phyloP scores from a whole-genome alignment of 2,113 vertebrate species.

The Zosterops borbonicus region DNA sequence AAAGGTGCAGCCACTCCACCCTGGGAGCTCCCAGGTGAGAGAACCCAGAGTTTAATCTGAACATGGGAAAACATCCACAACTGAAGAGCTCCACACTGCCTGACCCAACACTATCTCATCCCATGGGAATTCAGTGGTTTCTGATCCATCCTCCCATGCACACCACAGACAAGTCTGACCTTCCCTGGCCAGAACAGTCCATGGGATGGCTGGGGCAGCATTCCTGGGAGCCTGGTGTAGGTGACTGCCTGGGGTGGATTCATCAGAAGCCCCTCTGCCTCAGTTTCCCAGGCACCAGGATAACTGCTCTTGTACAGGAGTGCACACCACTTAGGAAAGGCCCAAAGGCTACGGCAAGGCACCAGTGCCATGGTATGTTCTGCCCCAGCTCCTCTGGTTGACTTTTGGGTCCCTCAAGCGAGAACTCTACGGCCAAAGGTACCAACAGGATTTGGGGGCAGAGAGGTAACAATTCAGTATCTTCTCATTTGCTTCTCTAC shows the following conservation, averaged over 20 bases:
- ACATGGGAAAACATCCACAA: not conserved
- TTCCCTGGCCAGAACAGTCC: not conserved
- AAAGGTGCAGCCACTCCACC: not conserved
- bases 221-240: not conserved
- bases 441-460: not conserved
- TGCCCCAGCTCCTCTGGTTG: not conserved
- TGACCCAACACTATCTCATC: not conserved
- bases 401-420: not conserved
- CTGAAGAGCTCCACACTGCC: not conserved
- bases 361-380: rapidly evolving
- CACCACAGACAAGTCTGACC: not conserved
- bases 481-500: not conserved
- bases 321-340: not conserved
- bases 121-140: not conserved
- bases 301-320: not conserved
- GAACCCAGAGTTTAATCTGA: not conserved
- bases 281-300: not conserved
- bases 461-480: not conserved
- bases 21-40: not conserved
- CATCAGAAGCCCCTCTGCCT: not conserved
- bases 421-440: not conserved
- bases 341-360: not conserved
- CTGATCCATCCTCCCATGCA: not conserved
- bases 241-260: not conserved
- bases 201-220: not conserved